These are phyloP conservation scores for Rotaria sp. DNA, from an alignment of 2,888 invertebrate genomes.

Conservation along the genomic window DNA sequence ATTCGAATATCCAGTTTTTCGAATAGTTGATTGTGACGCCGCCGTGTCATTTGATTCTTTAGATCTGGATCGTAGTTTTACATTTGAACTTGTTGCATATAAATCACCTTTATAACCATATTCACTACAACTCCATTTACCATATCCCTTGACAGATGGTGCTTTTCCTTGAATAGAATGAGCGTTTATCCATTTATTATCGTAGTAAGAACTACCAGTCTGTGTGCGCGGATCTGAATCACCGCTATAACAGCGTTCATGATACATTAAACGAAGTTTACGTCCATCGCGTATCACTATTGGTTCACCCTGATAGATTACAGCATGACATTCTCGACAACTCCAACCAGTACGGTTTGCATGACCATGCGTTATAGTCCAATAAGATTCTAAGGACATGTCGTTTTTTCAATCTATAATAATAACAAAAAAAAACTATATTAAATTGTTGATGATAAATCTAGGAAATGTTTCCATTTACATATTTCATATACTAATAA, in stretches of 20 bases:
- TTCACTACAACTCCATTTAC: slow-evolving; percentile 18
- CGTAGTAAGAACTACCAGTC: background rate
- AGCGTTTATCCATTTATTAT: background rate
- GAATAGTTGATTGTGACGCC: background rate
- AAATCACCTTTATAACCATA: slow-evolving; percentile 11
- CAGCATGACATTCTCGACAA: slow-evolving; percentile 5
- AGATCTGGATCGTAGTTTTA: background rate
- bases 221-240: background rate
- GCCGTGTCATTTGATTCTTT: background rate
- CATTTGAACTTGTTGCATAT: background rate
- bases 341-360: slow-evolving; percentile 7
- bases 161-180: background rate
- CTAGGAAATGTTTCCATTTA: too few species aligned
- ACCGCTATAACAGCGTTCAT: background rate
- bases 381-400: background rate
- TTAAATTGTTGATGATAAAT: too few species aligned
- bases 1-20: background rate
- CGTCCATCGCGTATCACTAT: background rate
- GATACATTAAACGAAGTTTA: slow-evolving; percentile 9
- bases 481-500: too few species aligned
- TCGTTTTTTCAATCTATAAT: background rate
- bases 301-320: background rate
- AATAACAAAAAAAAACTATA: too few species aligned
- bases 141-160: background rate
- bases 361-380: background rate